These are phyloP conservation scores for Cydia splendana DNA, from an alignment of 1,140 invertebrate species.

Conservation along the genomic window DNA sequence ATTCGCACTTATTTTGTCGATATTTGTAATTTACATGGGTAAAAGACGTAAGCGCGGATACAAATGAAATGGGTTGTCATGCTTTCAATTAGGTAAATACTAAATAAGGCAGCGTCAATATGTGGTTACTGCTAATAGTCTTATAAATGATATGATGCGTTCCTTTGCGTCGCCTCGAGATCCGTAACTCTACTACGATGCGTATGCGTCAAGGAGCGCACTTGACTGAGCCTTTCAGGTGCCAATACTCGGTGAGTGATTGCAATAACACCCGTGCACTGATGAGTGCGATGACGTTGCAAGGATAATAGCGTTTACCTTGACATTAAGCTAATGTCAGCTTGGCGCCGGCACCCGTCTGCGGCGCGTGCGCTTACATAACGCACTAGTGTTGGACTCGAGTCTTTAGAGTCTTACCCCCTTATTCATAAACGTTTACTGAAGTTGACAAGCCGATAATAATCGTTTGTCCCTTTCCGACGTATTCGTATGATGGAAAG, in stretches of 20 bases:
- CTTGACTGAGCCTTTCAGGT: too few species aligned
- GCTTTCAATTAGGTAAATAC: too few species aligned
- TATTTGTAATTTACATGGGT: not conserved
- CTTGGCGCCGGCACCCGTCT: conserved; percentile 47
- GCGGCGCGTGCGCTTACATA: conserved; percentile 50
- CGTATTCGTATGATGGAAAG: too few species aligned
- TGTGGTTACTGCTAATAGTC: not conserved
- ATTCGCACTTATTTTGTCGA: too few species aligned
- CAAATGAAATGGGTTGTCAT: not conserved
- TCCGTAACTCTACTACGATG: not conserved
- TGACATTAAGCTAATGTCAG: conserved; percentile 64
- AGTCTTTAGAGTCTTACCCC: not conserved
- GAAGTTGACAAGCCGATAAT: too few species aligned
- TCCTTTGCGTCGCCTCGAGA: not conserved
- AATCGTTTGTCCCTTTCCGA: too few species aligned
- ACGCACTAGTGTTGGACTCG: conserved; percentile 35
- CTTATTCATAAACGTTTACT: too few species aligned
- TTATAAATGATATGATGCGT: not conserved
- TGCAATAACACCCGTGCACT: conserved; percentile 35
- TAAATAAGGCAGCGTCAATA: too few species aligned
- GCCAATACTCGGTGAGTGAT: not conserved
- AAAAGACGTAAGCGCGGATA: not conserved
- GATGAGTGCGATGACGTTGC: conserved; percentile 59
- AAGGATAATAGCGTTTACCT: conserved; percentile 65
- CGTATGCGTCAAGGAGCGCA: too few species aligned